Base-by-base conservation (phyloP, 1,140 invertebrate genomes). In the Drosophila tristis region DNA sequence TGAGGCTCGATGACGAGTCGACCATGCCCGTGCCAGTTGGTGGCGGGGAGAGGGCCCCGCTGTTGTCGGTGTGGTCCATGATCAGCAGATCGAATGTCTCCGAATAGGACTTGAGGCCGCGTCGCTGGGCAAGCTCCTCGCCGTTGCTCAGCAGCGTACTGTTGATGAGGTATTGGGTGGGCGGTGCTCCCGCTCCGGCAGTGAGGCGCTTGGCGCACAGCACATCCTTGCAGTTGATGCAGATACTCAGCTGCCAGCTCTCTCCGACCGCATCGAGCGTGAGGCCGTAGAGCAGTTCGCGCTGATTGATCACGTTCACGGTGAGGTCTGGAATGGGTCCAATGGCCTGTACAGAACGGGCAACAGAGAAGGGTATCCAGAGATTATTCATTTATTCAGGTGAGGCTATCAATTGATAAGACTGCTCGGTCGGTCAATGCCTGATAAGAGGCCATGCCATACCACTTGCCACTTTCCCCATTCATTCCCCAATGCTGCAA, bases 161-260 rank as follows among this genome's bases (percentile, higher is more conserved):
- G 61, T 92, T 91, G n/a, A 91, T 72, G 29, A 91, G 76, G 71
- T 75, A 92, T 35, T 58, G 44, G 26, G 57, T 71, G 50, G 78
- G 50, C 45, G 60, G 65, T 49, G 55, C 65, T n/a, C 68, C 73
- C 5, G 65, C 60, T 25, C 58, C 70, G 8, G 35, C 42, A 11
- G 48, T 50, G 44, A 78, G 15, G 16, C 74, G 64, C 50, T 85
- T 92, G 53, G 82, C 91, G 65, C 63, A 91, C 42, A 91, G 49
- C 43, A 79, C 85, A 42, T 57, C 53, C 53, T 80, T 80, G 64
- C 91, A 92, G 58, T 91, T 91, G 55, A 85, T 74, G 70, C 91
- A 92, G 43, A 85, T 23, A 20, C 48, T 70, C 5, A 92, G 49
- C 49, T 80, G 74, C 91, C 91, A 92, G 20, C 73, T 77, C 20